Evolutionary conservation across 30 jellyfish, hydroid and myxozoan species (phyloP), one percentile per base, ranked within the genome.

Genomic region (Sanderia malayensis): DNA sequence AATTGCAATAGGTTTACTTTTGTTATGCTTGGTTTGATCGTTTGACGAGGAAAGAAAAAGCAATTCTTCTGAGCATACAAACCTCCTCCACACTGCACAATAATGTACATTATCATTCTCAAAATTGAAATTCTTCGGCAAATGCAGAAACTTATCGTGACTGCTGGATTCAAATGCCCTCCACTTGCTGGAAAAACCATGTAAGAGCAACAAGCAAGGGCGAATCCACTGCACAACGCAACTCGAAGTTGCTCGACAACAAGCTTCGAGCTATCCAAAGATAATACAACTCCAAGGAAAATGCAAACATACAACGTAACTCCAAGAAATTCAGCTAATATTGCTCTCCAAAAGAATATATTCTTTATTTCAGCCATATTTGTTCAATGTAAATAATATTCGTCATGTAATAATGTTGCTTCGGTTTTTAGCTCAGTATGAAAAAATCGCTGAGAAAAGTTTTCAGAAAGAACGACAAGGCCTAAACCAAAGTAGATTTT

Each of bases 31-130:
- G n/a, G n/a, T n/a, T n/a, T n/a, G n/a, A n/a, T n/a, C n/a, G n/a
- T n/a, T n/a, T n/a, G n/a, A n/a, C n/a, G n/a, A n/a, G n/a, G n/a
- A n/a, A n/a, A n/a, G n/a, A n/a, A n/a, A n/a, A n/a, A n/a, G n/a
- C n/a, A n/a, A n/a, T n/a, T n/a, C n/a, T n/a, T n/a, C n/a, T n/a
- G n/a, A n/a, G n/a, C n/a, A n/a, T n/a, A 30, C 62, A 8, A 69
- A 83, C 95, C 95, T 74, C 95, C 95, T 63, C 74, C 88, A 32
- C 79, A 64, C 41, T 83, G 88, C 67, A 74, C 88, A 0, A 74
- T 21, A 31, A 83, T 25, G 20, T 73, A 83, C 10, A 67, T 59
- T 30, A 83, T 19, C 4, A 76, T 31, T 41, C 66, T 68, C 58
- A 73, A 57, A 10, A 74, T 10, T 0, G 77, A 30, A 2, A 74